phyloP scores from a whole-genome alignment of 2,797 vertebrate genomes.

The Syngnathus acus region DNA sequence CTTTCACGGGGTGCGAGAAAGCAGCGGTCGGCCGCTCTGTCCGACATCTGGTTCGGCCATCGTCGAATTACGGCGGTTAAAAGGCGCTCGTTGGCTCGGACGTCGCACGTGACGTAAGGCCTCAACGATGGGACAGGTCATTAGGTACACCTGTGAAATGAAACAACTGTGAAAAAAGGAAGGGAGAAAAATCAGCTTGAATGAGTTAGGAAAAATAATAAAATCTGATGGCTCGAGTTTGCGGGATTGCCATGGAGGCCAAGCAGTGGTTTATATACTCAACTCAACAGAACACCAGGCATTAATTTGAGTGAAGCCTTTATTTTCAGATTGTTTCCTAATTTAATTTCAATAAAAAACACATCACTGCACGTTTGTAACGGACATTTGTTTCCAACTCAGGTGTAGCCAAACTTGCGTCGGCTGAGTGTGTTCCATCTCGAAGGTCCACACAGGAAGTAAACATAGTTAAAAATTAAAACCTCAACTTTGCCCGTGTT shows the following conservation, averaged over 20 bases:
- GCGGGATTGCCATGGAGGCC: too few relatives aligned
- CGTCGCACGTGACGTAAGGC: slow-evolving; percentile 25
- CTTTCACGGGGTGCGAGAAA: slow-evolving; percentile 40
- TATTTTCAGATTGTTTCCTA: too few relatives aligned
- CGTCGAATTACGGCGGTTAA: slow-evolving; percentile 19
- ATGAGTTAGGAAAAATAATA: not conserved
- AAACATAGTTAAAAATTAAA: slow-evolving; percentile 62
- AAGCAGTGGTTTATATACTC: too few relatives aligned
- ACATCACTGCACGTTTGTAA: not conserved
- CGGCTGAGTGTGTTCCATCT: slow-evolving; percentile 18
- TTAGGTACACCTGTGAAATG: not conserved
- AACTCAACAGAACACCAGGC: too few relatives aligned
- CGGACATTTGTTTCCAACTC: not conserved
- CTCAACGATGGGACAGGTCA: not conserved
- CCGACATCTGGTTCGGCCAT: slow-evolving; percentile 60
- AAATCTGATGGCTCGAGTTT: not conserved
- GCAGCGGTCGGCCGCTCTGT: slow-evolving; percentile 26
- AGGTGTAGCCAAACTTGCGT: not conserved
- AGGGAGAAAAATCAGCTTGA: not conserved
- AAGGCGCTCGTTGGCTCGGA: slow-evolving; percentile 28
- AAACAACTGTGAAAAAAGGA: not conserved
- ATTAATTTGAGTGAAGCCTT: too few relatives aligned
- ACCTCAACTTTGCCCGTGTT: slow-evolving; percentile 12
- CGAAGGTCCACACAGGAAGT: slow-evolving; percentile 34
- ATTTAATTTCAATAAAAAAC: too few relatives aligned